Evolutionary conservation across 30 jellyfish, hydroid and myxozoan genomes (phyloP), one percentile per base, ranked within the genome.

Genomic region (Aurelia aurita complex sp. Pacific): DNA sequence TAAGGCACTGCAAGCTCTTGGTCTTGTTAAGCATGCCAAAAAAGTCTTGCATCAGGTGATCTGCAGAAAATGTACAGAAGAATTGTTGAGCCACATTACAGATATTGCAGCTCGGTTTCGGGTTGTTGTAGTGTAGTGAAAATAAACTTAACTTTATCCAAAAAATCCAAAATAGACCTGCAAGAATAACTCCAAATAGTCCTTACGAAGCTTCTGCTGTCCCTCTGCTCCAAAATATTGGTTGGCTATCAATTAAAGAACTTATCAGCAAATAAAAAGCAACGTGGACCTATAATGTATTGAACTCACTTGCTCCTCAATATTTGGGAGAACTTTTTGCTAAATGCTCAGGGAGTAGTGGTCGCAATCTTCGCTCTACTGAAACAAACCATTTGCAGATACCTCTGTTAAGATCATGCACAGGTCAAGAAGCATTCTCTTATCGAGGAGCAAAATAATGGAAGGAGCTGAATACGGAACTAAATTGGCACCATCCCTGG

Each of bases 141-240:
- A 23, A 23, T 23, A 23, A 23, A 23, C 29, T 23, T 23, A 23
- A 23, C 0, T 23, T 23, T 23, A 23, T 23, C 29, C 29, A 23
- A 23, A 23, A 23, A 23, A 23, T 23, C 29, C 29, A 23, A 23
- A 23, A 23, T 23, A 23, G 29, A 23, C 29, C 29, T 23, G 83
- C 83, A 42, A 14, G 83, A 73, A 73, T 73, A 38, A 46, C 69
- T 73, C 23, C 74, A 75, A 75, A 52, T 54, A 75, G 29, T 23
- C 29, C 29, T 23, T 23, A 23, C 29, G 29, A 23, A 23, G 29
- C 29, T 23, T 23, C 29, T 73, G 23, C 85, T 74, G 11, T 52
- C 83, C 83, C 69, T 42, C 35, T 52, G 69, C 83, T 73, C 72
- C 67, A 73, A 73, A 73, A 73, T 40, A 29, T 73, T 73, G 83